Evolutionary conservation across 2,797 vertebrate species (phyloP), one percentile per base, ranked within the genome.

Genomic region (Valencia hispanica): DNA sequence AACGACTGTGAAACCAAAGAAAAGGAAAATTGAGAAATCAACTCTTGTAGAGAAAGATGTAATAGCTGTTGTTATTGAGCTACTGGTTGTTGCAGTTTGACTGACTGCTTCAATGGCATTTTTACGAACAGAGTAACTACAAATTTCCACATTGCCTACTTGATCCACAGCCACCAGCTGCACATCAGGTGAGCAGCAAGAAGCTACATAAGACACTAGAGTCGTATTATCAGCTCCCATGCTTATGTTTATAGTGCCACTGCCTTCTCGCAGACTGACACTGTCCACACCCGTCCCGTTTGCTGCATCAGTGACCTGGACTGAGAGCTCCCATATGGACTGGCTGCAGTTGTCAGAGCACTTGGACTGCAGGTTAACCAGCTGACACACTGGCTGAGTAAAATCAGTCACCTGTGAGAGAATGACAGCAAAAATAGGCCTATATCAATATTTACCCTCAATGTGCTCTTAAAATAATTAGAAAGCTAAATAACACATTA

Each of bases 341-440:
- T 22, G 15, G 74, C 57, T 90, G 87, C 92, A 92, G 79, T 75
- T 75, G 0, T 22, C 48, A 0, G 85, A 73, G 79, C 94, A 94
- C 77, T 75, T 87, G 57, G 82, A 66, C 48, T n/a, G 65, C 1
- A 88, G 36, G 3, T 59, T 85, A 76, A 89, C 30, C 63, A 82
- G 70, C 68, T 86, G 9, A 66, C 93, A 95, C 47, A n/a, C 66
- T 0, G 94, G 93, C 0, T 10, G 55, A 12, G 14, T 78, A 72
- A 94, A 82, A 80, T 94, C 93, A 0, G 85, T 91, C 45, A 93
- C 89, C 94, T 95, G 3, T 15, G 7, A 41, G 22, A 34, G 59
- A 34, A 32, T 47, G 27, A 43, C 30, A 63, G 30, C 17, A 14
- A 39, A 22, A 50, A 48, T n/a, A n/a, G n/a, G n/a, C n/a, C n/a